A percentile compares a stretch with the other conserved stretches of the same genome.
Evolutionary conservation across 2,888 invertebrate genomes (phyloP).

Genomic region (Rapana venosa): DNA sequence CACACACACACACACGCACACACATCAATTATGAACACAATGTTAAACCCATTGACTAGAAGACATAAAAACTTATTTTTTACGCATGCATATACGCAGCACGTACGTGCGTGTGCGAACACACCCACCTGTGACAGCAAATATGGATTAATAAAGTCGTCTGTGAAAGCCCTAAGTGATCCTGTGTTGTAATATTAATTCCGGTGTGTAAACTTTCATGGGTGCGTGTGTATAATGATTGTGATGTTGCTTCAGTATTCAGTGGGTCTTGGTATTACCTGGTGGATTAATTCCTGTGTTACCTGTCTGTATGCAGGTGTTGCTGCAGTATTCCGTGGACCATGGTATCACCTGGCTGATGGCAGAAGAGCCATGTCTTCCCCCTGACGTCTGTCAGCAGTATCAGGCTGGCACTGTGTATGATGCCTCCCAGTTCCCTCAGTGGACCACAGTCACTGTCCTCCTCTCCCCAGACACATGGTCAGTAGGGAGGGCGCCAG

Average conservation of each 20-base stretch:
- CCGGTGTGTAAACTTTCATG: too few relatives aligned
- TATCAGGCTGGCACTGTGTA: constrained; percentile 77
- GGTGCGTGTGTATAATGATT: too few relatives aligned
- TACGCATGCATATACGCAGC: too few relatives aligned
- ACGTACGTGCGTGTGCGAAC: too few relatives aligned
- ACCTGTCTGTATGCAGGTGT: constrained; percentile 62
- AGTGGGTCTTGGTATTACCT: not conserved
- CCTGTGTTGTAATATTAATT: too few relatives aligned
- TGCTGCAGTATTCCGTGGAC: constrained; percentile 78
- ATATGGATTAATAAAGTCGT: too few relatives aligned
- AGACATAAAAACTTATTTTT: too few relatives aligned
- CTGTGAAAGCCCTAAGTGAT: too few relatives aligned
- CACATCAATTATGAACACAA: too few relatives aligned
- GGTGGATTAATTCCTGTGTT: not conserved
- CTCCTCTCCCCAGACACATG: constrained; percentile 75
- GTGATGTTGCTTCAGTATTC: not conserved
- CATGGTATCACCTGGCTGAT: constrained; percentile 78
- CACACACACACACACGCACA: too few relatives aligned
- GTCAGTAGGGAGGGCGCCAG: constrained; percentile 54
- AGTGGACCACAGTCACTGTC: constrained; percentile 77
- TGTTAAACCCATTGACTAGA: too few relatives aligned
- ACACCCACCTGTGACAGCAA: too few relatives aligned
- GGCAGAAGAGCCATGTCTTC: constrained; percentile 75
- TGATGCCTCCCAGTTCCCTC: constrained; percentile 72
- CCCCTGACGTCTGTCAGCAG: constrained; percentile 72